Evolutionary conservation across 1,140 invertebrate genomes (phyloP), one percentile per base, ranked within the genome.

Genomic region (Paramacrobiotus metropolitanus): DNA sequence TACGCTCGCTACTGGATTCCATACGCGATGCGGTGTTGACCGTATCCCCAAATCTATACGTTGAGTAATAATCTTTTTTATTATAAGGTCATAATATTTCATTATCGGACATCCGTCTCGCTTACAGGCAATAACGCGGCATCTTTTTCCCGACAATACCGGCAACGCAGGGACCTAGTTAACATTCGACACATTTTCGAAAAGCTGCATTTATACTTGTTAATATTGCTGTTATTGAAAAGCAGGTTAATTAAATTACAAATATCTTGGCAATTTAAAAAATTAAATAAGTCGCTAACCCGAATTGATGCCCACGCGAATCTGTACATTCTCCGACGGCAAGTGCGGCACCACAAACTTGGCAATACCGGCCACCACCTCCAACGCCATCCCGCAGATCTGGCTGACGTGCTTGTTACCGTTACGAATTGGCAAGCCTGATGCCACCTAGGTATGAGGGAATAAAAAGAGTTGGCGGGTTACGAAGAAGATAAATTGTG

Each of bases 221-320:
- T n/a, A n/a, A n/a, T n/a, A n/a, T n/a, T n/a, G n/a, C n/a, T n/a
- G n/a, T n/a, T n/a, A n/a, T n/a, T n/a, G n/a, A n/a, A n/a, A n/a
- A n/a, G n/a, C n/a, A n/a, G n/a, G n/a, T n/a, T n/a, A n/a, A n/a
- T n/a, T n/a, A n/a, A n/a, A n/a, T n/a, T n/a, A n/a, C n/a, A n/a
- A n/a, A n/a, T n/a, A n/a, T n/a, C n/a, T n/a, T n/a, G n/a, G n/a
- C n/a, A n/a, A n/a, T n/a, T n/a, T n/a, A n/a, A n/a, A n/a, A n/a
- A n/a, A n/a, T n/a, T n/a, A n/a, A n/a, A n/a, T n/a, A n/a, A n/a
- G n/a, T n/a, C n/a, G n/a, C n/a, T n/a, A 21, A 86, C 87, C 86
- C 59, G 87, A 85, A 75, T 98, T 93, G 65, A 97, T 80, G 48
- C 94, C 94, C 67, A 98, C 96, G 62, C 94, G 76, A 1, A 97